Conservation (phyloP, 2,113 vertebrate species). For the Motacilla tschutschensis region DNA sequence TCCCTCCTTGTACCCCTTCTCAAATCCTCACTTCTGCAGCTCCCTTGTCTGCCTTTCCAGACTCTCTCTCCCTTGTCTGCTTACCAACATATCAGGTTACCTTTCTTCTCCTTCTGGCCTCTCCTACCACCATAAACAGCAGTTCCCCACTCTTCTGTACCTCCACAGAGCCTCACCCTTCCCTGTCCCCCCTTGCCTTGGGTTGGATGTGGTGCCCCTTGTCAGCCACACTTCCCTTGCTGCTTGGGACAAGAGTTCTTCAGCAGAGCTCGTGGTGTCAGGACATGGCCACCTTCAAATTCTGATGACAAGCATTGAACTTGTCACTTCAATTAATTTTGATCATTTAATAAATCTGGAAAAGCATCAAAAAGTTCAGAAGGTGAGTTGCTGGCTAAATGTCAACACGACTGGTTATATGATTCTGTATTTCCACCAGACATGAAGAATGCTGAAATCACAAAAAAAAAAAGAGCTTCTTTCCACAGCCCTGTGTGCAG, state of each 20-base stretch:
- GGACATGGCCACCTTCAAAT: not conserved
- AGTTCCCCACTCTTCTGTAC: not conserved
- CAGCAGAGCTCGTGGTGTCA: not conserved
- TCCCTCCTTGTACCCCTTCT: not conserved
- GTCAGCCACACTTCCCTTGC: accelerated
- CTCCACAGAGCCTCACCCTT: not conserved
- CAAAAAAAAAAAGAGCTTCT: accelerated
- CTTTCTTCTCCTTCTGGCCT: not conserved
- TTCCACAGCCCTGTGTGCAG: not conserved
- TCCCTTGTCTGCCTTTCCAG: not conserved
- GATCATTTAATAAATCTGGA: not conserved
- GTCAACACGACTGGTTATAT: not conserved
- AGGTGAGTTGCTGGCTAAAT: not conserved
- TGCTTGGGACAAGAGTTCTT: accelerated
- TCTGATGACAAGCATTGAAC: not conserved
- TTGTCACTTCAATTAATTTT: not conserved
- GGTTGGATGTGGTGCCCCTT: not conserved
- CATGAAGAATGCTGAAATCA: not conserved
- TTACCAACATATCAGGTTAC: not conserved
- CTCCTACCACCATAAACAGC: not conserved
- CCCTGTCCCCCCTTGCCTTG: no score
- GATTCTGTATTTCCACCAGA: not conserved
- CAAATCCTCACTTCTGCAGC: not conserved
- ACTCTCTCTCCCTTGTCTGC: not conserved
- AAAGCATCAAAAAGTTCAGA: not conserved